A percentile compares a stretch with the other conserved stretches of the same genome.
Evolutionary conservation across 2,113 vertebrate genomes (phyloP).

Genomic region (Misgurnus mizolepis): DNA sequence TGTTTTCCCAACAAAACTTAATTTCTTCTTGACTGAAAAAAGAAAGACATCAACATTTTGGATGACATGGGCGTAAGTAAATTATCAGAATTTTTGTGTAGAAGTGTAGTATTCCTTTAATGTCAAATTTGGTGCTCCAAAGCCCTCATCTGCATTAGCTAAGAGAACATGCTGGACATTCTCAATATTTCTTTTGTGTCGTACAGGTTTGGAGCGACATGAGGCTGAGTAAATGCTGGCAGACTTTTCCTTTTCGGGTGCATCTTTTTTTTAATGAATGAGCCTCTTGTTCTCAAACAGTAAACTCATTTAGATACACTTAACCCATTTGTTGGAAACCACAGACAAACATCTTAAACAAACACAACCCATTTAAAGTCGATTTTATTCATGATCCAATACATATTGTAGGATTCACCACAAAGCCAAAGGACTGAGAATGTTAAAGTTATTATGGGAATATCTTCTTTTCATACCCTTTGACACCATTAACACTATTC

Average conservation of each 20-base stretch:
- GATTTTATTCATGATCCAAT: slow-evolving; percentile 49
- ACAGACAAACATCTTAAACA: slow-evolving; percentile 47
- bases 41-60: no score
- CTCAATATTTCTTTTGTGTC: background rate
- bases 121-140: no score
- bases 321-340: slow-evolving; percentile 6
- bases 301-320: slow-evolving; percentile 17
- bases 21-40: no score
- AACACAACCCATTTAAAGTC: slow-evolving; percentile 43
- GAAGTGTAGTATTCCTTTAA: no score
- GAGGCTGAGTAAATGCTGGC: background rate
- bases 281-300: background rate
- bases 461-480: slow-evolving; percentile 19
- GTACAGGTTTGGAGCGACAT: background rate
- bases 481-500: slow-evolving; percentile 26
- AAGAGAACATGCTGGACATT: background rate
- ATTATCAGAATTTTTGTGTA: no score
- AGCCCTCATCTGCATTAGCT: no score
- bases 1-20: no score
- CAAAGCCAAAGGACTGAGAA: slow-evolving; percentile 43
- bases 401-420: slow-evolving; percentile 51
- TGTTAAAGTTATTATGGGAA: slow-evolving; percentile 40
- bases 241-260: background rate
- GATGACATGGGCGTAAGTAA: no score
- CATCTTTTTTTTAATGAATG: background rate